Conservation (phyloP, 2,797 vertebrate genomes). For the Pipistrellus pipistrellus region DNA sequence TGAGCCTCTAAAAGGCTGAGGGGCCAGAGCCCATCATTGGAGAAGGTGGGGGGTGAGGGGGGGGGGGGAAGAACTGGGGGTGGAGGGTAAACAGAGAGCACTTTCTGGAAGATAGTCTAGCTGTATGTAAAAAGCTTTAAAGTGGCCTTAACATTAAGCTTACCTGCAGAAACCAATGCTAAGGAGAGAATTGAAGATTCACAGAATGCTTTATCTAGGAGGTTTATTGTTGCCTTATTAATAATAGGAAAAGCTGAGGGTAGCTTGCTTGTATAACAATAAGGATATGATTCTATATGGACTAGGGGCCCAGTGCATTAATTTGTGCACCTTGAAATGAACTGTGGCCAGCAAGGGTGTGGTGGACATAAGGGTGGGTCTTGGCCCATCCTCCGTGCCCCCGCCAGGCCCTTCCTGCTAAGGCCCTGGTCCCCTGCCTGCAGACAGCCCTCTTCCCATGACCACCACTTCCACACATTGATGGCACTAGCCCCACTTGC, state of each 20-base stretch:
- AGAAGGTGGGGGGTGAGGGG: background rate
- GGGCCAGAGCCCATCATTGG: background rate
- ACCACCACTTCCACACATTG: no score
- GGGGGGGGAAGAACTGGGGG: fast-evolving
- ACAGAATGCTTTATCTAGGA: background rate
- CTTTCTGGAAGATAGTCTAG: background rate
- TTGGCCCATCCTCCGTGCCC: no score
- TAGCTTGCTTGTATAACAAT: background rate
- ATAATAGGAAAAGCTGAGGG: background rate
- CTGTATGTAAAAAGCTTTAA: background rate
- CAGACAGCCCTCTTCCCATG: fast-evolving
- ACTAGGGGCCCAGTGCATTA: no score
- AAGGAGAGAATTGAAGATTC: background rate
- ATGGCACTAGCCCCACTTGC: no score
- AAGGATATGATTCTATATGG: background rate
- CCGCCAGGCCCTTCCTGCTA: no score
- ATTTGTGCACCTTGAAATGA: no score
- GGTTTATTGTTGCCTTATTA: background rate
- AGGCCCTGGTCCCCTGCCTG: no score
- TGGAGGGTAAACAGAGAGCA: background rate
- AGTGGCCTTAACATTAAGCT: background rate
- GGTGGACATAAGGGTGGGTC: no score
- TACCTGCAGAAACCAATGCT: background rate
- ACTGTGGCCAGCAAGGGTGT: no score
- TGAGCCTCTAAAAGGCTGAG: background rate